These are phyloP conservation scores for Resseliella maxima DNA, from an alignment of 2,888 invertebrate species.

Conservation along the genomic window DNA sequence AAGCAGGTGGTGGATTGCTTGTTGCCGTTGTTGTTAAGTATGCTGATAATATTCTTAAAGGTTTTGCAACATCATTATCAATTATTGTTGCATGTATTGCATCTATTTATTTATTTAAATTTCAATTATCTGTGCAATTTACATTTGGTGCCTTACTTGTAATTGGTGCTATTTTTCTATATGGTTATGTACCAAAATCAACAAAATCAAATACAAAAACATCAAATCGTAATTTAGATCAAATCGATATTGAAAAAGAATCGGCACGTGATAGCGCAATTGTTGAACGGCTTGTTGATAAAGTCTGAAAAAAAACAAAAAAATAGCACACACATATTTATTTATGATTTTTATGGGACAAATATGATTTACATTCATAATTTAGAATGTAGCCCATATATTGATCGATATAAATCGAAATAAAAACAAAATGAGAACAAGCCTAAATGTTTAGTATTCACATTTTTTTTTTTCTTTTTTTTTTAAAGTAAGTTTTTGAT, in stretches of 20 bases:
- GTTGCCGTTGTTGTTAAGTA: conserved; percentile 99
- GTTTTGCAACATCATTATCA: conserved; percentile 97
- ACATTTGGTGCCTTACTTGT: conserved; percentile 86
- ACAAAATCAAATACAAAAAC: conserved; percentile 55
- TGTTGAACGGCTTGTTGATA: not conserved
- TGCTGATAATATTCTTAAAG: conserved; percentile 98
- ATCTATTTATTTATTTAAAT: conserved; percentile 92
- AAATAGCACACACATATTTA: not conserved
- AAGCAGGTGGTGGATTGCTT: conserved; percentile 95
- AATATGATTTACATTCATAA: too few relatives aligned
- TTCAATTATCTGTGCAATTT: conserved; percentile 88
- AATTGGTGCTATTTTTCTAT: conserved; percentile 94
- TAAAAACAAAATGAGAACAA: too few relatives aligned
- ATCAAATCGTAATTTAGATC: not conserved
- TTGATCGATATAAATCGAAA: too few relatives aligned
- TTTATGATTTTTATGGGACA: too few relatives aligned
- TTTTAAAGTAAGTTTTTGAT: too few relatives aligned
- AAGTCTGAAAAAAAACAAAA: conserved; percentile 4
- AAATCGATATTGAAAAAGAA: not conserved
- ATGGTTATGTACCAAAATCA: conserved; percentile 79
- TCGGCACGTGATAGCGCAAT: not conserved
- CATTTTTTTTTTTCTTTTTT: too few relatives aligned
- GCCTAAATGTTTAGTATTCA: too few relatives aligned
- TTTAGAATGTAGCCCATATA: too few relatives aligned
- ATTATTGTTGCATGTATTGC: conserved; percentile 95